phyloP scores from a whole-genome alignment of 2,113 vertebrate genomes.

The Mugil cephalus region DNA sequence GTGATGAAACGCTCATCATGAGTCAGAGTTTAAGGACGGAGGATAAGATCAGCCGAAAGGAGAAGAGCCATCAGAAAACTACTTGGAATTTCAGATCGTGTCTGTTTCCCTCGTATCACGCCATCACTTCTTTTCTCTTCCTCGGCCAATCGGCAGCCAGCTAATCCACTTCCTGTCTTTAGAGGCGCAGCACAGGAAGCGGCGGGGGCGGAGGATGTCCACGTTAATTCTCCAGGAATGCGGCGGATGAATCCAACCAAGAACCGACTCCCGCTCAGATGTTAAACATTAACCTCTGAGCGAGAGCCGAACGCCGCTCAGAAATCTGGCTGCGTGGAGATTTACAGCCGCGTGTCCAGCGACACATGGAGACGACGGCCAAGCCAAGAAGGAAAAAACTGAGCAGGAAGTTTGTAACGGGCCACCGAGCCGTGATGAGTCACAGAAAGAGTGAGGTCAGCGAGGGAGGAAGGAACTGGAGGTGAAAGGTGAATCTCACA shows the following conservation, averaged over 20 bases:
- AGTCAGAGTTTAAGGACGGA: no score
- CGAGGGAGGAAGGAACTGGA: neutral
- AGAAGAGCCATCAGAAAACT: neutral
- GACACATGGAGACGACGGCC: neutral
- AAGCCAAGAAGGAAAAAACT: neutral
- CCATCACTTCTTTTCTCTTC: conserved; percentile 39
- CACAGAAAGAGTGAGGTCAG: conserved; percentile 20
- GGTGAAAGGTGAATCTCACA: neutral
- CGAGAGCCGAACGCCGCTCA: neutral
- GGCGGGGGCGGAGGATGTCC: conserved; percentile 62
- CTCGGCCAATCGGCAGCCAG: conserved; percentile 60
- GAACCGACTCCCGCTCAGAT: neutral
- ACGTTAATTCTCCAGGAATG: conserved; percentile 75
- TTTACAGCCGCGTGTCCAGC: neutral
- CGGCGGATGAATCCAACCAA: conserved; percentile 32
- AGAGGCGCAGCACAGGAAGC: conserved; percentile 71
- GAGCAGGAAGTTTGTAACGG: conserved; percentile 9
- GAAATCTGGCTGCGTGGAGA: neutral
- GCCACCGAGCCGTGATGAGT: neutral
- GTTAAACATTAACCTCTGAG: conserved; percentile 61
- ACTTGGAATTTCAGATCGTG: neutral
- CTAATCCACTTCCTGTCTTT: conserved; percentile 71
- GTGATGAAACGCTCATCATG: no score
- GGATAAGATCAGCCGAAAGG: no score
- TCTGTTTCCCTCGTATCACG: conserved; percentile 53